Conservation (phyloP, 2,113 vertebrate species). For the Phycodurus eques region DNA sequence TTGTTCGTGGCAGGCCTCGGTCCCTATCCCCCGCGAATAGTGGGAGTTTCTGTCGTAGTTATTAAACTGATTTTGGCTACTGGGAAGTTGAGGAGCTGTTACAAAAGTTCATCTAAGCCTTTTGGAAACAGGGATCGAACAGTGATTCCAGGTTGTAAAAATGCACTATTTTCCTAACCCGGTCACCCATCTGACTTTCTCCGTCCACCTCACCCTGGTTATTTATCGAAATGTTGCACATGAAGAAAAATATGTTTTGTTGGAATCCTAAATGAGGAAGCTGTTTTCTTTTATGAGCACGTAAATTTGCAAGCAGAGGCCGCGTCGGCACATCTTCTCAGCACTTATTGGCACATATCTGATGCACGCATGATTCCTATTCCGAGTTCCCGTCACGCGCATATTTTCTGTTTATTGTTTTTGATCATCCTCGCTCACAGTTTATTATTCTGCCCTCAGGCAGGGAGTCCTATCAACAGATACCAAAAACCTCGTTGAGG, state of each 20-base stretch:
- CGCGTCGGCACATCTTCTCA: background rate
- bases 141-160: conserved; percentile 2
- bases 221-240: conserved; percentile 1
- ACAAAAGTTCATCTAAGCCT: background rate
- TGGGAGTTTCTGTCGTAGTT: background rate
- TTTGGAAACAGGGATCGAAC: background rate
- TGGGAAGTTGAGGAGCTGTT: background rate
- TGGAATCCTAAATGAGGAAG: conserved; percentile 5
- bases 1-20: no score
- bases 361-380: conserved; percentile 8
- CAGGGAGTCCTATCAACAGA: conserved; percentile 41
- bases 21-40: background rate
- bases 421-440: conserved; percentile 38
- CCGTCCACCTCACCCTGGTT: background rate
- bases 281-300: background rate
- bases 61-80: background rate
- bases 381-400: conserved; percentile 20
- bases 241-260: background rate
- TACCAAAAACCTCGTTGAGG: conserved; percentile 71
- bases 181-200: background rate
- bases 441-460: conserved; percentile 62
- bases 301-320: background rate
- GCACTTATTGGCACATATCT: conserved; percentile 5
- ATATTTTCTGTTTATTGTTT: conserved; percentile 40
- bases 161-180: conserved; percentile 1